Percentiles rank a stretch among this genome's conserved stretches.
These are phyloP conservation scores for Drosophila grimshawi DNA, from an alignment of 1,140 invertebrate species.

Conservation along the genomic window DNA sequence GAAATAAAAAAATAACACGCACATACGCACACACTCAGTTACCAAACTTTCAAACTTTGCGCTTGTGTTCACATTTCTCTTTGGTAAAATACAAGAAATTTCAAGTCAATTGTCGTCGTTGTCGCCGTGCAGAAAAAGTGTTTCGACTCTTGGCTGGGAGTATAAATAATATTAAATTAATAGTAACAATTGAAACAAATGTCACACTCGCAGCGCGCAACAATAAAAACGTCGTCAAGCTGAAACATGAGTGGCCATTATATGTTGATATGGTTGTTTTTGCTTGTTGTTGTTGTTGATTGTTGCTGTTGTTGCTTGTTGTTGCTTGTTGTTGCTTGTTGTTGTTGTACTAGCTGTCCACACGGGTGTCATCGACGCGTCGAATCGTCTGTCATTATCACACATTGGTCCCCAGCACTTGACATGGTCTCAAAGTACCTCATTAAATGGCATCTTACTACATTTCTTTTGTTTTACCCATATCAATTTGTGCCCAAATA, in stretches of 20 bases:
- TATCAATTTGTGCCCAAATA: no score
- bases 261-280: background rate
- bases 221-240: conserved; percentile 60
- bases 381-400: conserved; percentile 26
- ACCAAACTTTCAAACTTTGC: conserved; percentile 70
- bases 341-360: conserved; percentile 22
- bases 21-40: conserved; percentile 17
- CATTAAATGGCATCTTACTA: background rate
- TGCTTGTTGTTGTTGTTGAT: no score
- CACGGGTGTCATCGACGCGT: conserved; percentile 54
- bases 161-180: conserved; percentile 74
- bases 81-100: conserved; percentile 67
- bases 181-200: conserved; percentile 78
- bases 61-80: conserved; percentile 63
- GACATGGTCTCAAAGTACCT: no score
- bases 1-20: conserved; percentile 52
- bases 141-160: conserved; percentile 20
- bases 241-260: conserved; percentile 52
- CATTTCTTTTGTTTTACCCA: no score
- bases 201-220: conserved; percentile 34
- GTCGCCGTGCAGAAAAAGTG: conserved; percentile 67
- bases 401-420: conserved; percentile 4
- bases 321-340: background rate
- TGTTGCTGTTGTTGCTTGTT: no score
- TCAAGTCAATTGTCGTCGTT: conserved; percentile 76